Base-by-base conservation (phyloP, 2,113 vertebrate genomes). In the Pluvianellus socialis region DNA sequence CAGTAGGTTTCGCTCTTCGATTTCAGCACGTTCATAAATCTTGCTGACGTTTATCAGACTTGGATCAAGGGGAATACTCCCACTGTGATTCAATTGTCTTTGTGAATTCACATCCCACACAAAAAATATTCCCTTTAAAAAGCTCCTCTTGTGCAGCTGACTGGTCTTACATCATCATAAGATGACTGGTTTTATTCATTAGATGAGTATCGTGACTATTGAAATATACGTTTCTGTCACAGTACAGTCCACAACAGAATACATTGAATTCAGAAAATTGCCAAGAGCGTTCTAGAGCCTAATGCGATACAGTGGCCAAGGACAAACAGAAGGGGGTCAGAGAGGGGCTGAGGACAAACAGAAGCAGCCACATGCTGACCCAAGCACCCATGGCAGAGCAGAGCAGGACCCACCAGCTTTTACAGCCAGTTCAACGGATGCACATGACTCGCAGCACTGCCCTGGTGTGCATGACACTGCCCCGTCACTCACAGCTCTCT, bases 21-120 rank as follows among this genome's bases (percentile, higher is more conserved):
- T 95, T 96, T 91, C 74, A 85, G 56, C 61, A 11, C 7, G 30
- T 38, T 81, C 58, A 52, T 96, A 94, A 89, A 27, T 94, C 73
- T 96, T 77, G 14, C 26, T 92, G 91, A 85, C 62, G 52, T 92
- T 75, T 87, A 79, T 85, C 86, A 89, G 52, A 28, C 33, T 93
- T 91, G 72, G 73, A 94, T 92, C 80, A 75, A 86, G 73, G 56
- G 23, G 40, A 94, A 87, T 72, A 66, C 40, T 92, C 72, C 73
- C 52, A 52, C 7, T 2, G 2, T 26, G 21, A 56, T 90, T 94
- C 66, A 92, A 52, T 89, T 90, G 79, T 65, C 73, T 90, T 85
- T 44, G 13, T 76, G 56, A 84, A 79, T 85, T 85, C 73, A 72
- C 76, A 68, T 79, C 30, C 58, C 77, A 81, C 66, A 14, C 65